Percentiles rank a stretch among this genome's conserved stretches.
Evolutionary conservation across 2,888 invertebrate species (phyloP).

Genomic region (Selenia dentaria): DNA sequence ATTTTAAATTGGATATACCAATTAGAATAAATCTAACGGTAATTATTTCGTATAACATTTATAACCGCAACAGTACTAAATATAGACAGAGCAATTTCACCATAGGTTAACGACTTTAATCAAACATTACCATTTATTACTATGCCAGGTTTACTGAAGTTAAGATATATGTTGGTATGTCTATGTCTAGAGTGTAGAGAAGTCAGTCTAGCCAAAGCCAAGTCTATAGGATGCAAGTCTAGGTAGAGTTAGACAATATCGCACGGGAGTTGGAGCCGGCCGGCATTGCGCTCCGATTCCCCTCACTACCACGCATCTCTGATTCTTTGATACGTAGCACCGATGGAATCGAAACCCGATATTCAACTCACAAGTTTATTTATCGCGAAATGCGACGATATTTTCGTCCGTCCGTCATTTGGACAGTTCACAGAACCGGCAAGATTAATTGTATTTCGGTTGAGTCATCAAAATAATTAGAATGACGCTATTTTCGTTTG

Average conservation of each 20-base stretch:
- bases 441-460: constrained; percentile 84
- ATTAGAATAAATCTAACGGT: too few species aligned
- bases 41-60: too few species aligned
- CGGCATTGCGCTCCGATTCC: constrained; percentile 67
- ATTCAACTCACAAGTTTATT: constrained; percentile 77
- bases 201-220: neutral
- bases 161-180: neutral
- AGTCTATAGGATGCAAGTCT: constrained; percentile 8
- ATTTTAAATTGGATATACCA: too few species aligned
- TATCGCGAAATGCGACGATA: constrained; percentile 83
- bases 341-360: constrained; percentile 83
- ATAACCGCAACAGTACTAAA: neutral
- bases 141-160: constrained; percentile 6
- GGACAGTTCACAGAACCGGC: constrained; percentile 83
- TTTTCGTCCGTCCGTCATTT: constrained; percentile 82
- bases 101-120: constrained; percentile 19
- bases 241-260: constrained; percentile 15
- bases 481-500: constrained; percentile 84
- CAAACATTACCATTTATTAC: constrained; percentile 18
- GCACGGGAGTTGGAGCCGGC: constrained; percentile 24
- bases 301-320: constrained; percentile 63
- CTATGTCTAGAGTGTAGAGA: neutral
- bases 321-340: constrained; percentile 82
- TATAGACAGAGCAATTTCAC: constrained; percentile 2
- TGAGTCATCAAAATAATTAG: constrained; percentile 85